A percentile compares a stretch with the other conserved stretches of the same genome.
phyloP scores from a whole-genome alignment of 1,140 invertebrate species.

The Polypedilum vanderplanki region DNA sequence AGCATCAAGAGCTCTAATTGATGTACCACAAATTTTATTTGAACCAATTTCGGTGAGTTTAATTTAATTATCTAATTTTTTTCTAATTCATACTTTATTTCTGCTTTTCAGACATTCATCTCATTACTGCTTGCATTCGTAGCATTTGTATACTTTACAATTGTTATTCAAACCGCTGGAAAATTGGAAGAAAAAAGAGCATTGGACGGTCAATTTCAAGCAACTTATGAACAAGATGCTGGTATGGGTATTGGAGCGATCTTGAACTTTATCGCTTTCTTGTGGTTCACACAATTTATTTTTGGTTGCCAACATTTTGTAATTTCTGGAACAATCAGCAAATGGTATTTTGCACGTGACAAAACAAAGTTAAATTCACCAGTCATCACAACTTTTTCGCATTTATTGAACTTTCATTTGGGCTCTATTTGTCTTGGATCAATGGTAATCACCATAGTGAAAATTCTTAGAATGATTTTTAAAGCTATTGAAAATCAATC shows the following conservation, averaged over 20 bases:
- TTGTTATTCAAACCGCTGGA: conserved; percentile 59
- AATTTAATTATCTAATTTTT: conserved; percentile 21
- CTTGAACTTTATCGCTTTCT: conserved; percentile 60
- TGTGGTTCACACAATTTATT: conserved; percentile 68
- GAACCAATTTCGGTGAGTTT: conserved; percentile 59
- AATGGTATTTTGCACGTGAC: conserved; percentile 71
- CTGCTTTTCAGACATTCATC: conserved; percentile 58
- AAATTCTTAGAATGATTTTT: conserved; percentile 55
- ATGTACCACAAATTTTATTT: conserved; percentile 66
- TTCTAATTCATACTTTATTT: conserved; percentile 25
- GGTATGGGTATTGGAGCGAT: conserved; percentile 45
- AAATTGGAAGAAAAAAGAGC: conserved; percentile 38
- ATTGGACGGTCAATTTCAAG: neutral
- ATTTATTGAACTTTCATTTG: conserved; percentile 61
- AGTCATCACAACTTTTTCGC: conserved; percentile 49
- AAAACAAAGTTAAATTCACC: conserved; percentile 55
- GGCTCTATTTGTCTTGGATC: conserved; percentile 72
- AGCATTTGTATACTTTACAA: conserved; percentile 53
- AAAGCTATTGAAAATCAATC: conserved; percentile 40
- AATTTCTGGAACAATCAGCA: conserved; percentile 64
- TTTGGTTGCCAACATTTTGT: conserved; percentile 71
- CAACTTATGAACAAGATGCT: neutral
- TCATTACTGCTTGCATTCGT: conserved; percentile 49
- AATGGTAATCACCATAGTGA: conserved; percentile 63
- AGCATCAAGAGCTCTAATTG: conserved; percentile 62